Conservation (phyloP, 1,140 invertebrate species). For the Tribolium madens region DNA sequence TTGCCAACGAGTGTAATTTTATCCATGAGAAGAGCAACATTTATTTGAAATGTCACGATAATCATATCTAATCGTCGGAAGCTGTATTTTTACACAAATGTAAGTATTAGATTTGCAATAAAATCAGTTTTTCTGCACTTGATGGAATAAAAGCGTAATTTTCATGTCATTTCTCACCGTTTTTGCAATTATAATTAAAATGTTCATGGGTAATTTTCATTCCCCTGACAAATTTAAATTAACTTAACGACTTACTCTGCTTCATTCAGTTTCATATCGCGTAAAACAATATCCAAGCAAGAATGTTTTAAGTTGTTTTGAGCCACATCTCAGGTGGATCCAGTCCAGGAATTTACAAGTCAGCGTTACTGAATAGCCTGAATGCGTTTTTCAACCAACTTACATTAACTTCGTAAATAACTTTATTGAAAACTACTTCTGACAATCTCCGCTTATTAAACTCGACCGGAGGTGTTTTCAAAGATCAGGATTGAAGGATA, state of each 20-base stretch:
- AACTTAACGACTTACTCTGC: neutral
- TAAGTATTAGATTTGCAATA: neutral
- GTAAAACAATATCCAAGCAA: neutral
- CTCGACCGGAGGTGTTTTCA: neutral
- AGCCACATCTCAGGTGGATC: neutral
- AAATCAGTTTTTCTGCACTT: neutral
- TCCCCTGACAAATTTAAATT: neutral
- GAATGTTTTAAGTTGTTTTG: neutral
- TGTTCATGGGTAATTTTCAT: neutral
- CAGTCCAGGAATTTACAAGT: constrained; percentile 5
- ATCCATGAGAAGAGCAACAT: neutral
- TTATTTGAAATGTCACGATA: neutral
- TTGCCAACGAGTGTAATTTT: neutral
- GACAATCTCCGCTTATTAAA: neutral
- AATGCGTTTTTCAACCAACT: neutral
- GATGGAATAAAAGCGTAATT: neutral
- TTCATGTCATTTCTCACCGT: neutral
- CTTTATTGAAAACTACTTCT: neutral
- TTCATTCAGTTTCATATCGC: too few species aligned
- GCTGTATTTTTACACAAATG: neutral
- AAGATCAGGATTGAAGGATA: neutral
- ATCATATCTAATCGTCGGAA: neutral
- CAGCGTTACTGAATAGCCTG: constrained; percentile 4
- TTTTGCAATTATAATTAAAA: neutral
- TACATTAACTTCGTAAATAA: neutral